Percentiles rank a stretch among this genome's conserved stretches.
These are phyloP conservation scores for Pelochelys cantorii DNA, from an alignment of 2,797 vertebrate species.

Conservation along the genomic window DNA sequence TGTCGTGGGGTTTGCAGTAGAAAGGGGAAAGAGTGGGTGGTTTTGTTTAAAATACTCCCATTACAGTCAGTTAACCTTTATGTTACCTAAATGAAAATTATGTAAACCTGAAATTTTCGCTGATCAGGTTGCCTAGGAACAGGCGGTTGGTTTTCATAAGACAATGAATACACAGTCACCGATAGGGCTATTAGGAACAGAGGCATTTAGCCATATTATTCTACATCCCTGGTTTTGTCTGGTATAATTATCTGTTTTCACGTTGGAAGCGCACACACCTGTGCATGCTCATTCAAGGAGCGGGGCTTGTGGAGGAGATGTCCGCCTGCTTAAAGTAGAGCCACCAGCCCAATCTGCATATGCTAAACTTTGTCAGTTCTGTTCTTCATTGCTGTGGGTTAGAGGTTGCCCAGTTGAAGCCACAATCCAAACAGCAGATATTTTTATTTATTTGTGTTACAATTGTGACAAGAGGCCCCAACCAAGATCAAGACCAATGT, in stretches of 20 bases:
- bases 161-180: constrained; percentile 73
- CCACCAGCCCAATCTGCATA: fast-evolving
- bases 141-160: constrained; percentile 77
- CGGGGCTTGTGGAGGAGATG: background rate
- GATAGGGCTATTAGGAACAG: constrained; percentile 72
- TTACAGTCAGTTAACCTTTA: constrained; percentile 84
- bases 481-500: background rate
- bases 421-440: background rate
- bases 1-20: constrained; percentile 41
- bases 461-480: background rate
- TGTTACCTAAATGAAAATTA: constrained; percentile 84
- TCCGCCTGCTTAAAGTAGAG: background rate
- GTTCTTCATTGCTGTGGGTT: background rate
- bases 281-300: background rate
- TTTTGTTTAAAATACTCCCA: constrained; percentile 82
- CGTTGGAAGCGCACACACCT: constrained; percentile 20
- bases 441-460: background rate
- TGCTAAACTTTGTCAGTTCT: fast-evolving
- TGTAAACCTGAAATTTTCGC: constrained; percentile 82
- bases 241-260: constrained; percentile 58
- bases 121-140: constrained; percentile 82
- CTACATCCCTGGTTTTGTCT: background rate
- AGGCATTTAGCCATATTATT: constrained; percentile 51
- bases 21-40: constrained; percentile 74
- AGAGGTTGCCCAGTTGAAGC: too few species aligned